Percentiles rank a stretch among this genome's conserved stretches.
Evolutionary conservation across 2,888 invertebrate species (phyloP).

Genomic region (Andrena hattorfiana): DNA sequence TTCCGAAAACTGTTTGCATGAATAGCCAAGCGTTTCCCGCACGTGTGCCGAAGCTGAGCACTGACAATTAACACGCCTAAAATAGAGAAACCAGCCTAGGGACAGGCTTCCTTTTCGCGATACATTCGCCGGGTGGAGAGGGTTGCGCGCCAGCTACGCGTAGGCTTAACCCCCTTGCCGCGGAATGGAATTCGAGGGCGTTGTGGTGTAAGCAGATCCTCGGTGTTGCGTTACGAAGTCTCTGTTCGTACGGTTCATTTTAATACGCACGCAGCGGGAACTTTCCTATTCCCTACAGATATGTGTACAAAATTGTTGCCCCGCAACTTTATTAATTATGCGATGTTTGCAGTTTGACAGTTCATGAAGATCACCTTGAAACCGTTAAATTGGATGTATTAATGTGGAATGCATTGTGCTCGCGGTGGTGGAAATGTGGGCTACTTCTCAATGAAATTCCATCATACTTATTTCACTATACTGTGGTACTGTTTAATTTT

Average conservation of each 20-base stretch:
- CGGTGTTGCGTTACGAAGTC: neutral
- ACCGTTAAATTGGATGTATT: neutral
- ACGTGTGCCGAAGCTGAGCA: slow-evolving; percentile 74
- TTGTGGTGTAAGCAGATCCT: neutral
- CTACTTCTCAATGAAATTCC: too few species aligned
- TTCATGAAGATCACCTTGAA: neutral
- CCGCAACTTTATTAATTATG: neutral
- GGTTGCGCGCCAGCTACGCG: slow-evolving; percentile 9
- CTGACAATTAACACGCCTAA: slow-evolving; percentile 78
- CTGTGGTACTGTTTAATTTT: too few species aligned
- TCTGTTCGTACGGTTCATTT: neutral
- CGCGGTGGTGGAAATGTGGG: too few species aligned
- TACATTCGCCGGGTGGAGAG: slow-evolving; percentile 15
- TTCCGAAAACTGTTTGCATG: slow-evolving; percentile 84
- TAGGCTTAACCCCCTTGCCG: neutral
- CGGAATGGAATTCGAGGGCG: slow-evolving; percentile 21
- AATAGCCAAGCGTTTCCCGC: slow-evolving; percentile 78
- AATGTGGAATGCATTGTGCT: neutral
- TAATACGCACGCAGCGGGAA: neutral
- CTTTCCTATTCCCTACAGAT: neutral
- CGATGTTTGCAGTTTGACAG: neutral
- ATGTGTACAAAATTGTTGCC: neutral
- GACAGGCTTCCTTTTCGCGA: slow-evolving; percentile 58
- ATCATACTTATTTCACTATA: too few species aligned
- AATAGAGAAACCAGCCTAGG: slow-evolving; percentile 68